Evolutionary conservation across 2,797 vertebrate species (phyloP).

Genomic region (Cichlasoma orientale): DNA sequence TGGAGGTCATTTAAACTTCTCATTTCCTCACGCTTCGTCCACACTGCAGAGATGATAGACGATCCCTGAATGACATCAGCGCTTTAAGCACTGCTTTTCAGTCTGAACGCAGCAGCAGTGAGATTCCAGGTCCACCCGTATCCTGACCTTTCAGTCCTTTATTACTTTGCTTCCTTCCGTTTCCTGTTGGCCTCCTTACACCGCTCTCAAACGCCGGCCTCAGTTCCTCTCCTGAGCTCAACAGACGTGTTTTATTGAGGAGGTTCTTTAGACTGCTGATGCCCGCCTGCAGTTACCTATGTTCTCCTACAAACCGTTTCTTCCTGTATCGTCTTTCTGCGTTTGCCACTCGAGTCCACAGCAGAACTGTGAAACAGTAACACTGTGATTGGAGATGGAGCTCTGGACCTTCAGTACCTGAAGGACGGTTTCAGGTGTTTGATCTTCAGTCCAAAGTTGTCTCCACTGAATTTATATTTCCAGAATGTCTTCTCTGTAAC

Average conservation of each 20-base stretch:
- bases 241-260: background rate
- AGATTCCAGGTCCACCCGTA: background rate
- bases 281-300: rapidly evolving
- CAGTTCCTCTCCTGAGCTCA: background rate
- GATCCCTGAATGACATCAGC: background rate
- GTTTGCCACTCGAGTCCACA: background rate
- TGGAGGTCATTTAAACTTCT: background rate
- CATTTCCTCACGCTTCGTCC: rapidly evolving
- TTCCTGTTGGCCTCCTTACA: background rate
- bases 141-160: background rate
- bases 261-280: background rate
- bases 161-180: background rate
- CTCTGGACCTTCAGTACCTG: too few species aligned
- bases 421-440: too few species aligned
- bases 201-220: background rate
- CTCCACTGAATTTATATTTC: too few species aligned
- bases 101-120: background rate
- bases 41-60: background rate
- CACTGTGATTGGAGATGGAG: too few species aligned
- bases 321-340: background rate
- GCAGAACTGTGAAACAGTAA: too few species aligned
- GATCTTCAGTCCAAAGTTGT: too few species aligned
- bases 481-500: too few species aligned
- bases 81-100: background rate
- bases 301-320: background rate